Evolutionary conservation across 2,113 vertebrate genomes (phyloP).

Genomic region (Nothocercus nigrocapillus): DNA sequence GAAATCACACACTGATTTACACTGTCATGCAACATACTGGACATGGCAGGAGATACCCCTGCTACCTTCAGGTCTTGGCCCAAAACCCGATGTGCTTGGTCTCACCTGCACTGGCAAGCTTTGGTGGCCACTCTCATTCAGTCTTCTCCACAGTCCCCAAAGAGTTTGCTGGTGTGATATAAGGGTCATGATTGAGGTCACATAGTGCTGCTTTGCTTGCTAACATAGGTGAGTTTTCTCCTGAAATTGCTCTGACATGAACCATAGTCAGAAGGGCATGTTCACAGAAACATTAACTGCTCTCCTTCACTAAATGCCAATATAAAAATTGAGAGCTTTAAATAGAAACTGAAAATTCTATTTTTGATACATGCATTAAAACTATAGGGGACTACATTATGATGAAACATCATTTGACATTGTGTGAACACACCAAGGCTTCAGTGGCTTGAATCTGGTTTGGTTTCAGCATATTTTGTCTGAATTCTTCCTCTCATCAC

Average conservation of each 20-base stretch:
- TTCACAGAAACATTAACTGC: background rate
- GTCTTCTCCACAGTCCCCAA: background rate
- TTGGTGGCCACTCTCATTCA: background rate
- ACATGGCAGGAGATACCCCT: background rate
- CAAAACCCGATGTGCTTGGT: rapidly evolving
- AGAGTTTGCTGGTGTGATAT: rapidly evolving
- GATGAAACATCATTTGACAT: background rate
- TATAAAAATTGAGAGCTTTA: background rate
- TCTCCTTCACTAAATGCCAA: background rate
- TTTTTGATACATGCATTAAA: background rate
- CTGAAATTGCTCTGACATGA: background rate
- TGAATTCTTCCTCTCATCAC: background rate
- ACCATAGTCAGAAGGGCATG: rapidly evolving
- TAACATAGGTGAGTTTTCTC: background rate
- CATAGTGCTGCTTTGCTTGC: rapidly evolving
- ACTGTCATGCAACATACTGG: rapidly evolving
- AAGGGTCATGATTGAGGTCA: background rate
- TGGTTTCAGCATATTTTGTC: background rate
- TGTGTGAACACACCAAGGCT: background rate
- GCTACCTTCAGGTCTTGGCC: background rate
- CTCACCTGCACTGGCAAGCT: background rate
- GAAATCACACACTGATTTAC: rapidly evolving
- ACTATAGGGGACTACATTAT: background rate
- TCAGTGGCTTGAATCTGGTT: background rate
- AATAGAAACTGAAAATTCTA: background rate